phyloP scores from a whole-genome alignment of 1,140 invertebrate species.

The Dreissena polymorpha region DNA sequence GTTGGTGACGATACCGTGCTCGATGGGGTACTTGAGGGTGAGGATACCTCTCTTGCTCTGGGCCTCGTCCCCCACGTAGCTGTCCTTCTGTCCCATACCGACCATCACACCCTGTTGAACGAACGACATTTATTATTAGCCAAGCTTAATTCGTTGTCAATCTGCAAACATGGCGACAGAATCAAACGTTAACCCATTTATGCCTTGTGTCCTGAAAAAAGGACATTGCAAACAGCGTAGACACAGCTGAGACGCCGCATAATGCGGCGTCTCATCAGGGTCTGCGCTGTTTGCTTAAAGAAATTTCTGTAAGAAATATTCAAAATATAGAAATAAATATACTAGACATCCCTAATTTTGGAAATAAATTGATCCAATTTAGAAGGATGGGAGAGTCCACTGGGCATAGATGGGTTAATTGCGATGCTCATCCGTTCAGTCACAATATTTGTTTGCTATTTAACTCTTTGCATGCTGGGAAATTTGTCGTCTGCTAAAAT shows the following conservation, averaged over 20 bases:
- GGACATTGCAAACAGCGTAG: no score
- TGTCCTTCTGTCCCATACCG: constrained; percentile 98
- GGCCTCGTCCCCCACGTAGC: constrained; percentile 97
- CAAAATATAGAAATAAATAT: no score
- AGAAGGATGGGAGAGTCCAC: not conserved
- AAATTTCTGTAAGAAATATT: no score
- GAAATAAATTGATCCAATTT: no score
- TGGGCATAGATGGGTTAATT: not conserved
- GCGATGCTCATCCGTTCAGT: not conserved
- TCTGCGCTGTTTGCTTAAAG: no score
- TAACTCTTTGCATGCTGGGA: not conserved
- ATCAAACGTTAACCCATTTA: not conserved
- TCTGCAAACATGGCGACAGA: not conserved
- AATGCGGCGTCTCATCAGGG: no score
- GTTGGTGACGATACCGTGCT: constrained; percentile 96
- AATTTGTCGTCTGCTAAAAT: not conserved
- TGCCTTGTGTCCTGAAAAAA: no score
- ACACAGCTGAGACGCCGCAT: no score
- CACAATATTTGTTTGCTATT: not conserved
- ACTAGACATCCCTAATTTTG: no score
- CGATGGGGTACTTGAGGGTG: constrained; percentile 94
- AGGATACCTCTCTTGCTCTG: constrained; percentile 91
- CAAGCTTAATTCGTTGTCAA: not conserved
- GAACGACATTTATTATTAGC: not conserved
- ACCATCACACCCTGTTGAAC: constrained; percentile 91